A percentile compares a stretch with the other conserved stretches of the same genome.
Evolutionary conservation across 2,888 invertebrate genomes (phyloP).

Genomic region (Rhagophthalmus giganteus): DNA sequence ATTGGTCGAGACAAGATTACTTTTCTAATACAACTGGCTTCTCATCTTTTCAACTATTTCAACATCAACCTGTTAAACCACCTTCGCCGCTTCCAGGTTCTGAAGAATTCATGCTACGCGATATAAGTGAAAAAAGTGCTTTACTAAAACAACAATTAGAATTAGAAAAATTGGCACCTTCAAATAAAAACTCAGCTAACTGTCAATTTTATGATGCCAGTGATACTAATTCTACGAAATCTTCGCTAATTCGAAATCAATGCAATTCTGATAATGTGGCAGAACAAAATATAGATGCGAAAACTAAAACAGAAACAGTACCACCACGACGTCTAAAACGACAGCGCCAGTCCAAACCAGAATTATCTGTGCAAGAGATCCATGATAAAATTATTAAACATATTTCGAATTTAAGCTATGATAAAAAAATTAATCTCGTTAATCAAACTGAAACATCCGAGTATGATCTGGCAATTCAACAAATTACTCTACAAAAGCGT

Average conservation of each 20-base stretch:
- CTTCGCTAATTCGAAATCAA: not conserved
- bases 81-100: constrained; percentile 46
- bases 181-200: not conserved
- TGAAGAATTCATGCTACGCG: constrained; percentile 48
- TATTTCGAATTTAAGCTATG: constrained; percentile 48
- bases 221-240: not conserved
- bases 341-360: not conserved
- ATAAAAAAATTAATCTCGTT: constrained; percentile 49
- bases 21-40: too few relatives aligned
- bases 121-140: constrained; percentile 50
- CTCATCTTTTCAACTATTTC: not conserved
- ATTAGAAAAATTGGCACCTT: constrained; percentile 7
- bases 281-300: not conserved
- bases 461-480: constrained; percentile 48
- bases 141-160: constrained; percentile 46
- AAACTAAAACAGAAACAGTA: not conserved
- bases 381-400: constrained; percentile 49
- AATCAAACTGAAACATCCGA: constrained; percentile 42
- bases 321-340: constrained; percentile 10
- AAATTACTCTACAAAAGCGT: constrained; percentile 50
- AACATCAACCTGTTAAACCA: constrained; percentile 13
- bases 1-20: too few relatives aligned
- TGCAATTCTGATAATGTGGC: not conserved
- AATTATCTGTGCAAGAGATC: constrained; percentile 39
- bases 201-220: not conserved